phyloP scores from a whole-genome alignment of 2,113 vertebrate species.

The Saccopteryx leptura region DNA sequence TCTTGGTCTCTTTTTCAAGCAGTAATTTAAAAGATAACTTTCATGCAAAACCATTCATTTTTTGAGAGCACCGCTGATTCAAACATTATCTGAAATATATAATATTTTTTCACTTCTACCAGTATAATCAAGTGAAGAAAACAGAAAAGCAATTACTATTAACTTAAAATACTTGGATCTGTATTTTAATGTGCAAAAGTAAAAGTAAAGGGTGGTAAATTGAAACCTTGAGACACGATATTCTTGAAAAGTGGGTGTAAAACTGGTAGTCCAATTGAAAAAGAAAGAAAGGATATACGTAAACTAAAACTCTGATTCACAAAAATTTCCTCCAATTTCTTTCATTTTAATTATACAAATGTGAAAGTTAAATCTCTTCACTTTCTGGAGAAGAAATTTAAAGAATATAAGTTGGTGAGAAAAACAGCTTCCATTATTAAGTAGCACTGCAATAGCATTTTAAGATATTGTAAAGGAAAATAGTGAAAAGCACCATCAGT shows the following conservation, averaged over 20 bases:
- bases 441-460: neutral
- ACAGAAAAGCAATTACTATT: neutral
- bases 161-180: neutral
- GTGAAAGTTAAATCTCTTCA: conserved; percentile 12
- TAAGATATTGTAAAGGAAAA: conserved; percentile 18
- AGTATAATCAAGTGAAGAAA: conserved; percentile 43
- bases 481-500: neutral
- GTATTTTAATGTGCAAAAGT: neutral
- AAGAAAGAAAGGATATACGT: neutral
- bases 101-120: neutral
- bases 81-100: neutral
- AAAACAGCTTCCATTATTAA: conserved; percentile 39
- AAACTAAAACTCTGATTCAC: neutral
- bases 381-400: conserved; percentile 43
- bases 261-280: neutral
- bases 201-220: neutral
- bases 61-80: conserved; percentile 16
- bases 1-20: neutral
- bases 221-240: neutral
- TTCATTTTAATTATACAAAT: conserved; percentile 46
- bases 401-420: neutral
- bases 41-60: conserved; percentile 36
- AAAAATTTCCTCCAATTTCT: neutral
- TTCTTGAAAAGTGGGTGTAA: neutral
- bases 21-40: conserved; percentile 32